Base-by-base conservation (phyloP, 1,140 invertebrate species). In the Sipha flava region DNA sequence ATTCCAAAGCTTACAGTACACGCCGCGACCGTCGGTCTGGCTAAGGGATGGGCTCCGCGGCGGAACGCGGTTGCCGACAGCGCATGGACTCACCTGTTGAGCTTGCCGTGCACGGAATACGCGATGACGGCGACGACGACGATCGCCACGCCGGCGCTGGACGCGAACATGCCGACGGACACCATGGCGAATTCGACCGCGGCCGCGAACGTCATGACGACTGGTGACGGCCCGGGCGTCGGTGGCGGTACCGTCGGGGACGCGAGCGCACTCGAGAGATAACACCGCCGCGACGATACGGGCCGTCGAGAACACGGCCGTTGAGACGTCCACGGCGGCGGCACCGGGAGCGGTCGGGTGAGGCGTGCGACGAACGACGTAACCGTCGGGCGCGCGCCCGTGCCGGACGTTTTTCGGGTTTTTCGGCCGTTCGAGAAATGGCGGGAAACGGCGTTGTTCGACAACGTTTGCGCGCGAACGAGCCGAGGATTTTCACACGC, bases 111-210 rank as follows among this genome's bases (percentile, higher is more conserved):
- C 14, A 77, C 73, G 0, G 73, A 9, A 16, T 16, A 77, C 34
- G 73, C 73, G 0, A 52, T 23, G n/a, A 52, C 52, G 16, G 49
- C 73, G 34, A 77, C 73, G 5, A 77, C 47, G 47, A 34, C 73
- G 6, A 77, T 18, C 23, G 73, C 52, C 37, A 77, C 49, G 21
- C 21, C 73, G 34, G 73, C 49, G 73, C 73, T 77, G 52, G 73
- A 77, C 73, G 43, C 49, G 52, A 77, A 59, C 73, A 77, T 77
- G 34, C 73, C 37, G 37, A 77, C 73, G 73, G 73, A 77, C 49
- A 77, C 73, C 73, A 77, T 77, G 52, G 23, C 23, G 73, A 43
- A 77, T 57, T 57, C 73, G 21, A 57, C 23, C 5, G 16, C 12
- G 52, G 34, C 49, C 7, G 2, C 23, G 31, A 77, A 23, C 52